Evolutionary conservation across 2,888 invertebrate genomes (phyloP), one percentile per base, ranked within the genome.

Genomic region (Caradrina kadenii): DNA sequence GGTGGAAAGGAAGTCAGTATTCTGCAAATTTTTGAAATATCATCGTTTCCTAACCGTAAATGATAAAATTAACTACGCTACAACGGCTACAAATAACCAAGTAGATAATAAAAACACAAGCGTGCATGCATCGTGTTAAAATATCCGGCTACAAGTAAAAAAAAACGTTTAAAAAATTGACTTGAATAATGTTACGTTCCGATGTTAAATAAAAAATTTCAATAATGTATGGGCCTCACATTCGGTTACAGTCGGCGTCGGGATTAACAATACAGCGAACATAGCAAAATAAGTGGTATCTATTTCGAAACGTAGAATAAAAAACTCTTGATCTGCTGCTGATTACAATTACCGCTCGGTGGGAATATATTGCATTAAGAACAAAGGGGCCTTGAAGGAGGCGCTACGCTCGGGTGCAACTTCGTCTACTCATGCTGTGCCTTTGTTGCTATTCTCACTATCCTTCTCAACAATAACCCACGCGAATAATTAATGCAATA

Each of bases 281-380:
- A 61, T 63, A 60, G 66, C 70, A 81, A 82, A 87, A 78, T 80
- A 58, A 76, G 63, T 77, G 63, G 83, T 76, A 73, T 79, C 75
- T 84, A 76, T 89, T 89, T 89, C 89, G 89, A 91, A 92, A 90
- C 84, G 81, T 84, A 82, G 76, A 88, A 91, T 88, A 89, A 92
- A 90, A 90, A 89, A 88, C 83, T 88, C 89, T 91, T 88, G 91
- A 91, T 91, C 89, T 86, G 86, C 85, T 85, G 88, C 87, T 91
- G 91, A 92, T 93, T 91, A 91, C 89, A 91, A 90, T 92, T 91
- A 92, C 90, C 86, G 88, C 87, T 91, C 89, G 91, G 93, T 94
- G 94, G 91, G 94, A 94, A 94, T 86, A 89, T 87, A 90, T 89
- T 91, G 91, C 90, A 89, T 89, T 89, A 89, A 90, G 89, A 93